These are phyloP conservation scores for Sitophilus oryzae DNA, from an alignment of 1,140 invertebrate species.

Conservation along the genomic window DNA sequence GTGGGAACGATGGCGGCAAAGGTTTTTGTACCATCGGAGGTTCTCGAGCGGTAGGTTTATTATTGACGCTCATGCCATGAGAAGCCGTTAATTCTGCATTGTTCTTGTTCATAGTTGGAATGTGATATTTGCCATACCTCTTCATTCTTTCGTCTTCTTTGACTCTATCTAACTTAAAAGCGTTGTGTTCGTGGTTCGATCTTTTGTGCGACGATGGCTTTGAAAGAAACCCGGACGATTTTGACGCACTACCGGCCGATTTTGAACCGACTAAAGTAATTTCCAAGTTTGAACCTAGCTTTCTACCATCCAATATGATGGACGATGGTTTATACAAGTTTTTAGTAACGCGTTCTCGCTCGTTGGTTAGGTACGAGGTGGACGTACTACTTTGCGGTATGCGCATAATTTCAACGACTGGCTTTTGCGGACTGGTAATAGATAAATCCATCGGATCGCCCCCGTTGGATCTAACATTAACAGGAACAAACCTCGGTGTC, in stretches of 20 bases:
- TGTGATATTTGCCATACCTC: slow-evolving; percentile 20
- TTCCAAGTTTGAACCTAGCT: slow-evolving; percentile 53
- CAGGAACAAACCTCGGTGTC: slow-evolving; percentile 42
- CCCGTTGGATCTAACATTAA: slow-evolving; percentile 39
- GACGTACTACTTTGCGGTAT: slow-evolving; percentile 35
- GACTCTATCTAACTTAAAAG: slow-evolving; percentile 14
- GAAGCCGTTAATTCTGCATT: slow-evolving; percentile 10
- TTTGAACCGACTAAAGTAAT: slow-evolving; percentile 51
- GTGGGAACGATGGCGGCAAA: slow-evolving; percentile 9
- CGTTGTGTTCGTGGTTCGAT: slow-evolving; percentile 19
- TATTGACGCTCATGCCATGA: slow-evolving; percentile 7
- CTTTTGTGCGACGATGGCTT: slow-evolving; percentile 20
- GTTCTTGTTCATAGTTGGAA: slow-evolving; percentile 19
- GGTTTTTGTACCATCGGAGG: slow-evolving; percentile 11
- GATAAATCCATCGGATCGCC: slow-evolving; percentile 50
- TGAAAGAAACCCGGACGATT: background rate
- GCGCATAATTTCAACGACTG: slow-evolving; percentile 48
- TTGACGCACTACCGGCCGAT: background rate
- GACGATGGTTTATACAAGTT: slow-evolving; percentile 28
- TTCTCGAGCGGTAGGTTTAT: slow-evolving; percentile 7
- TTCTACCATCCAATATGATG: slow-evolving; percentile 35
- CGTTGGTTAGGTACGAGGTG: slow-evolving; percentile 26
- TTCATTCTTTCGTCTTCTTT: slow-evolving; percentile 11
- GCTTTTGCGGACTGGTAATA: slow-evolving; percentile 42
- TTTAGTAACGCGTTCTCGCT: slow-evolving; percentile 26